Conservation (phyloP, 2,113 vertebrate species). For the Serinus canaria region DNA sequence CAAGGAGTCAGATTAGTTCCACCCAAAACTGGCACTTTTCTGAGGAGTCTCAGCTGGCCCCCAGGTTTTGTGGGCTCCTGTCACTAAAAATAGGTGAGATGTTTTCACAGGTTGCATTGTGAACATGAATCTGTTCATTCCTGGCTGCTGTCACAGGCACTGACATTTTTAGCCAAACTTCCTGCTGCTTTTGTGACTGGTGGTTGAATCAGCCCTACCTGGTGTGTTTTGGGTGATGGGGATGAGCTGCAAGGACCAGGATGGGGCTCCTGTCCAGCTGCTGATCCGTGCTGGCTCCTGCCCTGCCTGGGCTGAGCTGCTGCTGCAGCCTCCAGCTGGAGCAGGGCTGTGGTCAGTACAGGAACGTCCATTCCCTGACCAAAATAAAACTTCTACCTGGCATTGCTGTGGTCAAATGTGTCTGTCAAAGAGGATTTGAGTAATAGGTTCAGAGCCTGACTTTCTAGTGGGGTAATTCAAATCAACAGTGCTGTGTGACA, state of each 20-base stretch:
- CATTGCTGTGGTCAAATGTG: not conserved
- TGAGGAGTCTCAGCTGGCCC: not conserved
- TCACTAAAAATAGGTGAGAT: not conserved
- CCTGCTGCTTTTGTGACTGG: not conserved
- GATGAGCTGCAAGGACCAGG: not conserved
- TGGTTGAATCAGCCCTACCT: not conserved
- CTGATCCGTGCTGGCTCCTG: not conserved
- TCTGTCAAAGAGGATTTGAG: not conserved
- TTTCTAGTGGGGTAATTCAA: constrained; percentile 25
- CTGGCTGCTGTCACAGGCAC: not conserved
- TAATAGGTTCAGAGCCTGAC: not conserved
- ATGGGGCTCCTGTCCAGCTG: not conserved
- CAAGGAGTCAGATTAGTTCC: not conserved
- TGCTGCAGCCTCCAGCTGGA: not conserved
- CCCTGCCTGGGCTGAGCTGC: not conserved
- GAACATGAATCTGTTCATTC: not conserved
- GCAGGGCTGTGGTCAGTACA: not conserved
- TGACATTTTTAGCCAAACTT: not conserved
- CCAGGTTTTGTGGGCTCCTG: not conserved
- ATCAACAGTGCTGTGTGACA: not conserved
- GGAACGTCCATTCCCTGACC: not conserved
- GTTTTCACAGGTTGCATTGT: not conserved
- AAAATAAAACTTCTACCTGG: not conserved
- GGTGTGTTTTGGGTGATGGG: not conserved
- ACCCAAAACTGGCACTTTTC: not conserved